Base-by-base conservation (phyloP, 2,888 invertebrate species). In the Alitta virens region DNA sequence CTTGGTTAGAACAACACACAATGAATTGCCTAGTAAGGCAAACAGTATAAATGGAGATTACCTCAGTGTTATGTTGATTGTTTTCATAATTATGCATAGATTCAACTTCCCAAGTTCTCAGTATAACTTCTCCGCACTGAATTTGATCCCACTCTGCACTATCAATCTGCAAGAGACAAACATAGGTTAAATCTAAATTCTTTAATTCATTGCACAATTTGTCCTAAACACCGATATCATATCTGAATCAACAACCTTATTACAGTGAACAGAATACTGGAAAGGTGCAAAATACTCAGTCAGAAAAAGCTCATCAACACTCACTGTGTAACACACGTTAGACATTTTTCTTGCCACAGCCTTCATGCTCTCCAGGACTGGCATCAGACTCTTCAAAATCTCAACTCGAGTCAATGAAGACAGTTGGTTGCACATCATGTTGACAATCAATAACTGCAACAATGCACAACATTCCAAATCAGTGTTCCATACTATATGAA, bases 1-100 rank as follows among this genome's bases (percentile, higher is more conserved):
- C n/a, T n/a, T n/a, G n/a, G n/a, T n/a, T n/a, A n/a, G n/a, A n/a
- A n/a, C n/a, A n/a, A n/a, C n/a, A 33, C 33, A 33, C 5, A 33
- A 12, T 33, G 33, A 33, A 33, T 33, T 33, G 33, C 33, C 33
- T 33, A 12, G 12, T n/a, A n/a, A n/a, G n/a, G n/a, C n/a, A n/a
- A n/a, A n/a, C n/a, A n/a, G n/a, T n/a, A n/a, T n/a, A 40, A 40
- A 16, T 40, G 9, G 40, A 9, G 50, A 9, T 27, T 51, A 74
- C 73, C 74, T 77, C 77, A 18, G 72, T 73, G 56, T 71, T 70
- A 63, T 78, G 76, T 55, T 74, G 72, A 63, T 78, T 78, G 69
- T 79, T 79, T 59, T 78, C 74, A 60, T 80, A 80, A 68, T 76
- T 77, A 66, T 79, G 80, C 1, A 74, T 66, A 3, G 80, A 80